Conservation (phyloP, 2,797 vertebrate species). For the Botia almorhae region DNA sequence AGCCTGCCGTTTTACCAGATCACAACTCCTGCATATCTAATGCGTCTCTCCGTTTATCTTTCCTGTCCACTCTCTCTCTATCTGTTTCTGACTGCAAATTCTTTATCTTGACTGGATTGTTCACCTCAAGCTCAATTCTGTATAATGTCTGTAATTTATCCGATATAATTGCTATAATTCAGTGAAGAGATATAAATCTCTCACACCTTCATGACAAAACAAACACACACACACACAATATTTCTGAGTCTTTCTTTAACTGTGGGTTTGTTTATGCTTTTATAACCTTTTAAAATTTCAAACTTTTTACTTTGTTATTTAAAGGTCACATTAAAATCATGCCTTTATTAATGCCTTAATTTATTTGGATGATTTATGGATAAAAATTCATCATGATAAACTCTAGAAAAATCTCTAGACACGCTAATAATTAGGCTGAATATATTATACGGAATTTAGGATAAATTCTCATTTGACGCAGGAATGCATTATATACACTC, state of each 20-base stretch:
- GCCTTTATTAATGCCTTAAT: neutral
- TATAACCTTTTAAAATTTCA: neutral
- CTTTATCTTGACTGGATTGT: neutral
- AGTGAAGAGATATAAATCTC: constrained; percentile 7
- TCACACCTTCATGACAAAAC: neutral
- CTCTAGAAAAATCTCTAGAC: too few relatives aligned
- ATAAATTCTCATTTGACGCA: too few relatives aligned
- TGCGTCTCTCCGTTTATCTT: constrained; percentile 2
- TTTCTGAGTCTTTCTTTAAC: neutral
- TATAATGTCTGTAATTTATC: constrained; percentile 13
- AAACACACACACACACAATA: neutral
- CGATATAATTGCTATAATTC: constrained; percentile 12
- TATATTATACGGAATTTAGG: too few relatives aligned
- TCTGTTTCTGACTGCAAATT: constrained; percentile 15
- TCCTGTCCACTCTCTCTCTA: constrained; percentile 24
- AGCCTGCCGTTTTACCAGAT: constrained; percentile 35
- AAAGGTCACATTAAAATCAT: neutral
- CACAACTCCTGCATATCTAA: constrained; percentile 42
- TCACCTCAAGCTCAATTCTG: constrained; percentile 7
- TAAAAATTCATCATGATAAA: too few relatives aligned
- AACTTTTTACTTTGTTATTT: neutral
- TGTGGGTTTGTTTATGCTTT: neutral
- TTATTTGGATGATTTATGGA: neutral
- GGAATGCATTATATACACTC: too few relatives aligned
- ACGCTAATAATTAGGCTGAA: too few relatives aligned